Conservation (phyloP, 2,888 invertebrate species). For the Drosophila austrosaltans region DNA sequence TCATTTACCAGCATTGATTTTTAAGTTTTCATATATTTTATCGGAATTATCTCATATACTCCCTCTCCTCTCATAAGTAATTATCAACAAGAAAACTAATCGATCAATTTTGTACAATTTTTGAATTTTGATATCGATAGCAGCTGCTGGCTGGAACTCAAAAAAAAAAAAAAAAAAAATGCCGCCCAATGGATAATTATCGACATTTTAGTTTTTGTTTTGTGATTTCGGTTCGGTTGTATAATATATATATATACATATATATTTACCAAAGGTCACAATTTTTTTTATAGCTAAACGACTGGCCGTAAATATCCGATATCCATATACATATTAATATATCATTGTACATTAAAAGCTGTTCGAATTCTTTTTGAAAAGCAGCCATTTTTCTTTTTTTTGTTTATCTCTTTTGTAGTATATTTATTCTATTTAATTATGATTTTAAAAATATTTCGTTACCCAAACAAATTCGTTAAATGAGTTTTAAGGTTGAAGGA, state of each 20-base stretch:
- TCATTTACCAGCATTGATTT: background rate
- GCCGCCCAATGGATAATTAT: conserved; percentile 61
- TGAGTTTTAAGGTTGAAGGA: too few species aligned
- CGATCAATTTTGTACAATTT: conserved; percentile 71
- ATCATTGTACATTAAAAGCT: conserved; percentile 2
- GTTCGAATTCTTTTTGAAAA: conserved; percentile 1
- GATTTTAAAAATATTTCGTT: background rate
- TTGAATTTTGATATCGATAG: conserved; percentile 72
- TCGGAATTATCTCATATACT: background rate
- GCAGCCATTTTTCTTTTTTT: background rate
- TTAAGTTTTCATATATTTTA: background rate
- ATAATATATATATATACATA: background rate
- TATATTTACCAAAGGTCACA: conserved; percentile 33
- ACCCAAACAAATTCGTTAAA: background rate
- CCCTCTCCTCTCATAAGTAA: conserved; percentile 7
- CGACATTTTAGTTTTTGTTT: conserved; percentile 31
- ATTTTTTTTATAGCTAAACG: conserved; percentile 19
- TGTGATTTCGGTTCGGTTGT: conserved; percentile 14
- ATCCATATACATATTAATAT: conserved; percentile 4
- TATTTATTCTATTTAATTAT: background rate
- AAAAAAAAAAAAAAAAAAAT: background rate
- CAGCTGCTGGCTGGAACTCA: conserved; percentile 64
- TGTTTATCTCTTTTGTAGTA: background rate
- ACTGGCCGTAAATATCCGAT: conserved; percentile 35
- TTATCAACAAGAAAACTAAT: conserved; percentile 54